phyloP scores from a whole-genome alignment of 2,888 invertebrate genomes.

The Andrena trimmerana region DNA sequence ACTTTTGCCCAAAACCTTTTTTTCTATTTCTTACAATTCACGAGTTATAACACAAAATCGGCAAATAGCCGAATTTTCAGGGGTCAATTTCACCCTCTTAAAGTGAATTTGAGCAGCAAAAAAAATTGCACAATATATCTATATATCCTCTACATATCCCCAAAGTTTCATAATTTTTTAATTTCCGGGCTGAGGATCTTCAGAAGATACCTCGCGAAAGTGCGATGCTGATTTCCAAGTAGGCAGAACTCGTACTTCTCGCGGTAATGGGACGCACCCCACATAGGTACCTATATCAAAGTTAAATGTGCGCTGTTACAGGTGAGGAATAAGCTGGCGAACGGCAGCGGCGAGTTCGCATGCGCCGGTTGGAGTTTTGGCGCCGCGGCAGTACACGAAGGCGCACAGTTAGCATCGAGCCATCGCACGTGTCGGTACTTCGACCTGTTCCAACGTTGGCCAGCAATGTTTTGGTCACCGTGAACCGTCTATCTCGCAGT shows the following conservation, averaged over 20 bases:
- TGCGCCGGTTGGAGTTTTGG: slow-evolving; percentile 66
- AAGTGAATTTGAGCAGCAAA: too few species aligned
- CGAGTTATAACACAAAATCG: too few species aligned
- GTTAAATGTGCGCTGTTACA: background rate
- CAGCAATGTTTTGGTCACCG: slow-evolving; percentile 9
- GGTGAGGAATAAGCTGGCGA: background rate
- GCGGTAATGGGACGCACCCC: slow-evolving; percentile 25
- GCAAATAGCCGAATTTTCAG: too few species aligned
- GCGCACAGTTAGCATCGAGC: slow-evolving; percentile 70
- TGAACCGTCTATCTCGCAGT: background rate
- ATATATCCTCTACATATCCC: background rate
- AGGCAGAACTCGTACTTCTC: background rate
- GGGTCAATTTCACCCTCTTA: too few species aligned
- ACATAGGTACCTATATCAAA: background rate
- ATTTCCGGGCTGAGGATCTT: background rate
- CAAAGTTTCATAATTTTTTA: too few species aligned
- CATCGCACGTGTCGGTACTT: slow-evolving; percentile 52
- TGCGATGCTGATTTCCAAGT: background rate
- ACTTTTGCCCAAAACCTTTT: too few species aligned
- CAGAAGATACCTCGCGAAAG: background rate
- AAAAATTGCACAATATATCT: too few species aligned
- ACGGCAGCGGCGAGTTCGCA: slow-evolving; percentile 51
- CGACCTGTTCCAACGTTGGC: background rate
- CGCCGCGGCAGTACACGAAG: slow-evolving; percentile 53
- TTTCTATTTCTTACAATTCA: too few species aligned